phyloP scores from a whole-genome alignment of 2,113 vertebrate species.

The Hyperopisus bebe region DNA sequence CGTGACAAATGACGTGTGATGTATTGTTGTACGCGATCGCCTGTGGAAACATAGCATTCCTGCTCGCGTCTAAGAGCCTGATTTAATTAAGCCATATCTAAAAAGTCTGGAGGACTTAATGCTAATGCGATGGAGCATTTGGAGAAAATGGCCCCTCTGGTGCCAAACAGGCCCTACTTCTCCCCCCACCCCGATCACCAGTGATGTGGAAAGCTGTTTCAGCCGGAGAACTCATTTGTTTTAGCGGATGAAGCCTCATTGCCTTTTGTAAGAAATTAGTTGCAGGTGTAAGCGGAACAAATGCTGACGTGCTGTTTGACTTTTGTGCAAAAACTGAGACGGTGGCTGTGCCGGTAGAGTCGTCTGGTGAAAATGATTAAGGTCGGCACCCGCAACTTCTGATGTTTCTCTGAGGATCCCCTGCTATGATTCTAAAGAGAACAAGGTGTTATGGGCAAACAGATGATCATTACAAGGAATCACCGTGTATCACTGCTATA shows the following conservation, averaged over 20 bases:
- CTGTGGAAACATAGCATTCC: not conserved
- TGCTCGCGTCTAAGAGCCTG: not conserved
- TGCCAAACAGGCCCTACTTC: not conserved
- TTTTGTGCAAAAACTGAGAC: not conserved
- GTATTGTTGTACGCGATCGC: not conserved
- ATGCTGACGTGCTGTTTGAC: not conserved
- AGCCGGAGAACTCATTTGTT: not conserved
- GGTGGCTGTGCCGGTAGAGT: not conserved
- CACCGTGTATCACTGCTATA: not conserved
- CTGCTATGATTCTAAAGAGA: not conserved
- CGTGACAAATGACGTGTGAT: not conserved
- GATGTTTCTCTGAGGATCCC: not conserved
- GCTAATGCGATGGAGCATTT: not conserved
- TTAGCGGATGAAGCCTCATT: not conserved
- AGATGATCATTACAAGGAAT: not conserved
- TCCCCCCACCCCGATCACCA: not conserved
- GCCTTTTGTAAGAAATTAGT: not conserved
- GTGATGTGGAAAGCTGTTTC: not conserved
- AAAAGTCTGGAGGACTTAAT: not conserved
- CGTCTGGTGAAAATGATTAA: not conserved
- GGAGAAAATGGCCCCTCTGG: not conserved
- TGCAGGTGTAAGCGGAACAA: not conserved
- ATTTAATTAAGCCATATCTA: slow-evolving; percentile 9
- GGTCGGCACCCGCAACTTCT: not conserved
- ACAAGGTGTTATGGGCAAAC: not conserved